A percentile compares a stretch with the other conserved stretches of the same genome.
Evolutionary conservation across 2,888 invertebrate genomes (phyloP).

Genomic region (Pyrochroa serraticornis): DNA sequence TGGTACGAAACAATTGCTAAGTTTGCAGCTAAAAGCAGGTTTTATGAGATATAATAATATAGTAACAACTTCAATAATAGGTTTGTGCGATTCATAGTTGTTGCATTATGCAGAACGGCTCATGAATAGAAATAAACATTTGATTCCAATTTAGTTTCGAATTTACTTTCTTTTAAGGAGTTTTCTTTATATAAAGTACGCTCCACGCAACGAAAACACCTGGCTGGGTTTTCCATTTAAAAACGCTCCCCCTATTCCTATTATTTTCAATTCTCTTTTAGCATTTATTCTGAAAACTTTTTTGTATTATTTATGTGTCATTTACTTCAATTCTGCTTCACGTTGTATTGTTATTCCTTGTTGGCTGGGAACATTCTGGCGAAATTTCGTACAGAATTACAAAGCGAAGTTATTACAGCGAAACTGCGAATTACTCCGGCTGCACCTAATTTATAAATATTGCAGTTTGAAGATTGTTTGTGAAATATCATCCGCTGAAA

Average conservation of each 20-base stretch:
- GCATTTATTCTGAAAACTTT: slow-evolving; percentile 45
- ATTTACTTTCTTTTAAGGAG: slow-evolving; percentile 22
- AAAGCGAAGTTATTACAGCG: background rate
- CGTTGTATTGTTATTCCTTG: slow-evolving; percentile 20
- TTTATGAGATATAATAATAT: no score
- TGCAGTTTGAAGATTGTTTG: no score
- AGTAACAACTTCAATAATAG: no score
- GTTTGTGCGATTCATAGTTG: slow-evolving; percentile 9
- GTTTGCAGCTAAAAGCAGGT: no score
- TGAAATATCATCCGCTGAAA: no score
- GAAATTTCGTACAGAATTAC: slow-evolving; percentile 9
- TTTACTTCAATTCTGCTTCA: slow-evolving; percentile 42
- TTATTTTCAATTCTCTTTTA: slow-evolving; percentile 46
- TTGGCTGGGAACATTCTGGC: slow-evolving; percentile 12
- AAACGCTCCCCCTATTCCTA: slow-evolving; percentile 42
- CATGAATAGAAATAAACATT: slow-evolving; percentile 29
- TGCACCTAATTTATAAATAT: no score
- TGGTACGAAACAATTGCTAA: background rate
- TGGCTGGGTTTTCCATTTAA: slow-evolving; percentile 37
- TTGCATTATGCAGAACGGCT: slow-evolving; percentile 2
- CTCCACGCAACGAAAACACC: slow-evolving; percentile 19
- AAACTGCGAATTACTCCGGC: slow-evolving; percentile 5
- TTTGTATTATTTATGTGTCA: slow-evolving; percentile 52
- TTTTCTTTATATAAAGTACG: slow-evolving; percentile 22
- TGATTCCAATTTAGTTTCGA: slow-evolving; percentile 29